These are phyloP conservation scores for Nebria ingens DNA, from an alignment of 1,140 invertebrate genomes.

Conservation along the genomic window DNA sequence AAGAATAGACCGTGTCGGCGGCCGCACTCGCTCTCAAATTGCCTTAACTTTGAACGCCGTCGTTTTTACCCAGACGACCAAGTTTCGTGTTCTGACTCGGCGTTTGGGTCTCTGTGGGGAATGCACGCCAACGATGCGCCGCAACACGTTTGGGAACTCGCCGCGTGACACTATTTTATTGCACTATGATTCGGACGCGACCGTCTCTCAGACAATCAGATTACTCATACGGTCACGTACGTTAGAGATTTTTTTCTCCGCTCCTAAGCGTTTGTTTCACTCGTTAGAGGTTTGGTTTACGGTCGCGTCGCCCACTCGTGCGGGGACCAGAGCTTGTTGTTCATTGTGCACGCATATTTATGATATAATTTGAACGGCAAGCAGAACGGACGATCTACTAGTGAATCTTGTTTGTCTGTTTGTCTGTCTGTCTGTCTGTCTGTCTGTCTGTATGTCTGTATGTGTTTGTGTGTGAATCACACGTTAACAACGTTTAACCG, in stretches of 20 bases:
- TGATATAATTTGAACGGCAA: not conserved
- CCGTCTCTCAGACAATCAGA: not conserved
- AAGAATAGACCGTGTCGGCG: slow-evolving; percentile 25
- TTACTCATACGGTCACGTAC: not conserved
- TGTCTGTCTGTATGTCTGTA: too few relatives aligned
- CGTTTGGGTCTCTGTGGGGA: not conserved
- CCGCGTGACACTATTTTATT: not conserved
- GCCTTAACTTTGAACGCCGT: not conserved
- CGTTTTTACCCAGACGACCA: not conserved
- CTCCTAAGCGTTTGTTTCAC: not conserved
- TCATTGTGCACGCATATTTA: not conserved
- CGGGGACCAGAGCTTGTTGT: not conserved
- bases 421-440: too few relatives aligned
- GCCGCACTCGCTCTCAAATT: not conserved
- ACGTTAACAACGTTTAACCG: not conserved
- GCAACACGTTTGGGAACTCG: not conserved
- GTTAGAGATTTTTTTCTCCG: not conserved
- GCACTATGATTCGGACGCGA: not conserved
- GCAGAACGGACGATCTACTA: not conserved
- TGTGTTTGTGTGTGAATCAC: not conserved
- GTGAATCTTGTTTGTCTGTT: not conserved
- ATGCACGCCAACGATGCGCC: not conserved
- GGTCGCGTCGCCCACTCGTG: not conserved
- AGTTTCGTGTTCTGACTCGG: not conserved
- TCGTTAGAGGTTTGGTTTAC: not conserved